phyloP scores from a whole-genome alignment of 2,113 vertebrate genomes.

The Rallus limicola region DNA sequence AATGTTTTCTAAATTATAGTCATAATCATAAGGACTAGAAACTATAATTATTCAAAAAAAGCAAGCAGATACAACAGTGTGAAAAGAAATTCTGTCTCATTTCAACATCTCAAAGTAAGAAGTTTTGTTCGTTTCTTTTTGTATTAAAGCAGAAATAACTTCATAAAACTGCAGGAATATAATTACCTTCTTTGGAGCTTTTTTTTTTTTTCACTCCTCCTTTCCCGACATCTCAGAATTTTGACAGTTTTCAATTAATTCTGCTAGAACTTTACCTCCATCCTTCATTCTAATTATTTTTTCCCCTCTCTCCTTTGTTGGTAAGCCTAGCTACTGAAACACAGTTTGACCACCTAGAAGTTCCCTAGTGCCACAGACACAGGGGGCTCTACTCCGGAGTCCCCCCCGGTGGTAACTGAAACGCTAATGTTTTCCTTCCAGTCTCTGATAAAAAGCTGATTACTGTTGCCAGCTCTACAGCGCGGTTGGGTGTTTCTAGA shows the following conservation, averaged over 20 bases:
- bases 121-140: background rate
- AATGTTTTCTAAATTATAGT: constrained; percentile 41
- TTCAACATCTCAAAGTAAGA: background rate
- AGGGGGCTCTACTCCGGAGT: background rate
- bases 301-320: background rate
- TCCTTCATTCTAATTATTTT: background rate
- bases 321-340: background rate
- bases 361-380: background rate
- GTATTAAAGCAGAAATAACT: background rate
- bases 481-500: background rate
- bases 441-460: background rate
- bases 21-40: constrained; percentile 16
- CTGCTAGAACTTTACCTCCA: background rate
- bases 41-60: background rate
- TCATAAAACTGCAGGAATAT: background rate
- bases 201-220: background rate
- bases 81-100: background rate
- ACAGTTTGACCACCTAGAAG: background rate
- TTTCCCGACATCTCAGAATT: background rate
- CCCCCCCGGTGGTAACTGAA: background rate
- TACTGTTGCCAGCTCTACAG: background rate
- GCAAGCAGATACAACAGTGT: background rate
- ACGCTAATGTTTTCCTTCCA: background rate
- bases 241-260: constrained; percentile 5
- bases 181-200: background rate